Base-by-base conservation (phyloP, 2,888 invertebrate species). In the Mesorhabditis sp. region DNA sequence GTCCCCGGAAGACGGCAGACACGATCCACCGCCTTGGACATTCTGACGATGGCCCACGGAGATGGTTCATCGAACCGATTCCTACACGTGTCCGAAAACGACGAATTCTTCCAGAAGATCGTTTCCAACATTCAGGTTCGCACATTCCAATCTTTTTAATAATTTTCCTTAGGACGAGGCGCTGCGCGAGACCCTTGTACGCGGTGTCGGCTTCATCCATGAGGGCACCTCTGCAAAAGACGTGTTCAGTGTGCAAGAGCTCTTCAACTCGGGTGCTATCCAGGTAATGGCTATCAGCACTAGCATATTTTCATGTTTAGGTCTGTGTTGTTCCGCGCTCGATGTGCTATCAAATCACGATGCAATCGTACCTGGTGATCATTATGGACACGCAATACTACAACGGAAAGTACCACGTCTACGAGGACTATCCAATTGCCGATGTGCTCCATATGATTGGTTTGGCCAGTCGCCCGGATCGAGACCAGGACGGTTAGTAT, bases 371-470 rank as follows among this genome's bases (percentile, higher is more conserved):
- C 87, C 90, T 97, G n/a, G 95, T 94, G 44, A 91, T 99, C 66
- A 91, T 98, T 62, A 95, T 97, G 90, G 98, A 98, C 85, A 95
- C 96, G 0, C 95, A 96, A 86, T 91, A 90, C 86, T 93, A 93
- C 86, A 92, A 93, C 86, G 93, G 93, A 70, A 92, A 92, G 81
- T 87, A 88, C 62, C 89, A 89, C 79, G 87, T 87, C 0, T 96
- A 98, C 88, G 96, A 97, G 87, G 98, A 98, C 88, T 99, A 97
- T 87, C 95, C 97, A 0, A 91, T 97, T 45, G 94, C 94, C 0
- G 96, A 96, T 85, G 94, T 99, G 0, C 88, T 98, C 42, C 96
- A 98, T 69, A 98, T 98, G 97, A 90, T 97, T 62, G 97, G 97
- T 0, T 90, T 94, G 66, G 97, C 97, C 0, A 96, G 97, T 87